Evolutionary conservation across 2,888 invertebrate genomes (phyloP).

Genomic region (Agrilus cyanescens): DNA sequence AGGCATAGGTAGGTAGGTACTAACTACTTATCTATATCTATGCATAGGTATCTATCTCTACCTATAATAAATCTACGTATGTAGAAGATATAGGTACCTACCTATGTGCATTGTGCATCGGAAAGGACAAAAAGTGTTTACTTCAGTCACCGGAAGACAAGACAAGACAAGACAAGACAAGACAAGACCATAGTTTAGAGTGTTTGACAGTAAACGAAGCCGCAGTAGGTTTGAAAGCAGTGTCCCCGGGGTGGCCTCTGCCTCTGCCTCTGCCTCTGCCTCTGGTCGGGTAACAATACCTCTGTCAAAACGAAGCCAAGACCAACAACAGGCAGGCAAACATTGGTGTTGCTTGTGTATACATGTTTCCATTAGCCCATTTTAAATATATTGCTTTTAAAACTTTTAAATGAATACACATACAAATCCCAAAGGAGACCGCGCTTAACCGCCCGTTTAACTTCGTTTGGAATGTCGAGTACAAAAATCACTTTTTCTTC

Average conservation of each 20-base stretch:
- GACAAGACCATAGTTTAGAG: constrained; percentile 24
- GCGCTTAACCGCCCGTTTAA: constrained; percentile 18
- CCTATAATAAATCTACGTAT: too few species aligned
- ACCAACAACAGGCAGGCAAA: constrained; percentile 27
- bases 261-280: too few species aligned
- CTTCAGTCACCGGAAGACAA: constrained; percentile 22
- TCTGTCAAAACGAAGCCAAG: constrained; percentile 21
- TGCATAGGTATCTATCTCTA: too few species aligned
- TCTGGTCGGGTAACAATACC: constrained; percentile 29
- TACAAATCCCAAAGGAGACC: constrained; percentile 22
- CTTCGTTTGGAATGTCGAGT: constrained; percentile 14
- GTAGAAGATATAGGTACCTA: too few species aligned
- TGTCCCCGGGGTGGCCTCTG: constrained; percentile 27
- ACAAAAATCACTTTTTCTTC: too few species aligned
- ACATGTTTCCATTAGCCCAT: constrained; percentile 29
- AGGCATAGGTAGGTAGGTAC: too few species aligned
- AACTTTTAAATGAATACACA: constrained; percentile 26
- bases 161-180: too few species aligned
- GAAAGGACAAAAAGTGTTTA: too few species aligned
- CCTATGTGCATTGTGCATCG: too few species aligned
- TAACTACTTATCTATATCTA: too few species aligned
- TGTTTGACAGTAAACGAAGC: constrained; percentile 23
- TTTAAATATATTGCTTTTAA: constrained; percentile 31
- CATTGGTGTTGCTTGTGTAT: constrained; percentile 26
- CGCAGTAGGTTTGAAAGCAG: constrained; percentile 24